Base-by-base conservation (phyloP, 2,113 vertebrate genomes). In the Symphodus melops region DNA sequence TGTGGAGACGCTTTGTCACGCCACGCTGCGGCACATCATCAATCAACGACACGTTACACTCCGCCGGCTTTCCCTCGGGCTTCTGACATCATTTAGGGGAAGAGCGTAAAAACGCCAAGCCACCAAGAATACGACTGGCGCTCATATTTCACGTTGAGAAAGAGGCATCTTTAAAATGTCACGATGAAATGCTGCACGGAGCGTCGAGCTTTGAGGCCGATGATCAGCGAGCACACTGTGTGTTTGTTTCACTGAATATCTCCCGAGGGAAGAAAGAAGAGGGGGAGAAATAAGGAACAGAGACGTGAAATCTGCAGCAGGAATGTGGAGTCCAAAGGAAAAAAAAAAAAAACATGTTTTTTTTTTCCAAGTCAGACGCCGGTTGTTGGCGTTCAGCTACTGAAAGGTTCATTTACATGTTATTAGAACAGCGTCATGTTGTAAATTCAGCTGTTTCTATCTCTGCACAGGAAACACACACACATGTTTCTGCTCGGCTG, bases 1-100 rank as follows among this genome's bases (percentile, higher is more conserved):
- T 41, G 20, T 5, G 20, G 9, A 46, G 28, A 1, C 33, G 33
- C 80, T 68, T 1, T 42, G 71, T 81, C 74, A 57, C 39, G 16
- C 53, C 54, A 61, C 62, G 17, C 49, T 14, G 5, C 58, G 51
- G 48, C 72, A 51, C 48, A 21, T 51, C 54, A 72, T 65, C 64
- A 52, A 46, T 65, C 63, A 33, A 9, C 0, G 44, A 11, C 52
- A 59, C 49, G 48, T 23, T 71, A 69, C 41, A 56, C 13, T 16
- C 14, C 48, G 19, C 9, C 0, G 19, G 25, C 17, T 48, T 52
- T 14, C 21, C 16, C 19, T 8, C 0, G 25, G 41, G 36, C 11
- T n/a, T 12, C 20, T 56, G n/a, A 42, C 19, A 28, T 48, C 48
- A 64, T 58, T 44, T 44, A 20, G 13, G 5, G 25, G 25, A 71